Base-by-base conservation (phyloP, 1,140 invertebrate species). In the Nautilus pompilius region DNA sequence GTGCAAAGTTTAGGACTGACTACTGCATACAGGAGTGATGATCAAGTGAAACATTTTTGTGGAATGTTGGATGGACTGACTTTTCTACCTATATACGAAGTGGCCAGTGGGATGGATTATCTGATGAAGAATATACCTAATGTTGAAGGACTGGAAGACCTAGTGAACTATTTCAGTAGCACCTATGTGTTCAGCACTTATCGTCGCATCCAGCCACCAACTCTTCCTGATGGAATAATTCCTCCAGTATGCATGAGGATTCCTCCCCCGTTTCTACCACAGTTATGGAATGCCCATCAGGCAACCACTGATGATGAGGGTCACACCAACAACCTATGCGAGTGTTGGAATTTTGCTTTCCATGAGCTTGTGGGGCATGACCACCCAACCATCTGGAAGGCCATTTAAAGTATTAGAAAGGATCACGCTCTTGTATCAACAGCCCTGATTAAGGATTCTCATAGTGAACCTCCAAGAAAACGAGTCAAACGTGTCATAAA, bases 41-140 rank as follows among this genome's bases (percentile, higher is more conserved):
- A 63, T 2, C 61, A 68, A 2, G 8, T 64, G 26, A 55, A 30
- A 26, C 62, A 63, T 24, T 67, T 65, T 58, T 63, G 56, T 53
- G 65, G 68, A 10, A 65, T 65, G 62, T 20, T 70, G n/a, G 58
- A 67, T 30, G 58, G 60, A 15, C 53, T 70, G 26, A 63, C 68
- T 32, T 70, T 68, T 28, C 59, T 69, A 17, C 68, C 62, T 5
- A 26, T 58, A 17, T 26, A 22, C 5, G 33, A 67, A 8, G 61
- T 69, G 2, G 22, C 2, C n/a, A 55, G 13, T 8, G 67, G 67
- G 1, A 66, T 66, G 53, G 8, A 15, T 0, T 10, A 54, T 6
- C 36, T 66, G 3, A 28, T 15, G 32, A 36, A 59, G n/a, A 24
- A 17, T 26, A 57, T 36, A 3, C 60, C 61, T 32, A 55, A 55